Evolutionary conservation across 2,113 vertebrate species (phyloP).

Genomic region (Archocentrus centrarchus): DNA sequence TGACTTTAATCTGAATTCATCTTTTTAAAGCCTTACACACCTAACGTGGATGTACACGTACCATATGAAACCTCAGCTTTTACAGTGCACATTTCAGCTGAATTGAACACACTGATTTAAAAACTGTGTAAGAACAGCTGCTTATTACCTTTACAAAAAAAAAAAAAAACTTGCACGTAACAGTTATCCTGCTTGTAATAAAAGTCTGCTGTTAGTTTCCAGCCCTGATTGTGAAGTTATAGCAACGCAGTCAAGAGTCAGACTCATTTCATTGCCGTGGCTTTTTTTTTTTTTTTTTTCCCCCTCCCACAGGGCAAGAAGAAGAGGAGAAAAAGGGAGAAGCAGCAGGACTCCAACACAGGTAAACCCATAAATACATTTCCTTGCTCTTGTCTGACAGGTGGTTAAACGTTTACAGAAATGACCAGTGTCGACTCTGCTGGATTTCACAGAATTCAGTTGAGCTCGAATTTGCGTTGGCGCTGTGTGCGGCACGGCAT

Average conservation of each 20-base stretch:
- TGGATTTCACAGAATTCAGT: constrained; percentile 18
- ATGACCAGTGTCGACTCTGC: not conserved
- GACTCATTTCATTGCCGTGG: constrained; percentile 20
- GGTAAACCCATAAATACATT: constrained; percentile 78
- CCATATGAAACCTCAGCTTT: not conserved
- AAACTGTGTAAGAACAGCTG: not conserved
- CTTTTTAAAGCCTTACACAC: not conserved
- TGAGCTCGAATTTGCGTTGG: constrained; percentile 46
- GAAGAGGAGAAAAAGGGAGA: constrained; percentile 96
- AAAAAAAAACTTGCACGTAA: not conserved
- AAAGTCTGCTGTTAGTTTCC: constrained; percentile 5
- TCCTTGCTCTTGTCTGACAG: not conserved
- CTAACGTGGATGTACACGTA: not conserved
- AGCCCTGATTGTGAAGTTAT: not conserved
- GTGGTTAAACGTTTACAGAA: not conserved
- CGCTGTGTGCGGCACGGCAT: not conserved
- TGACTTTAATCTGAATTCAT: not conserved
- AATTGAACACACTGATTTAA: not conserved
- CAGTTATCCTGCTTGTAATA: not conserved
- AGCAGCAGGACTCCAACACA: constrained; percentile 94
- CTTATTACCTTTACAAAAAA: too few species aligned
- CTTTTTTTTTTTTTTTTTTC: constrained; percentile 20
- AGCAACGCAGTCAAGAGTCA: not conserved
- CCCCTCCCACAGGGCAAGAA: constrained; percentile 90
- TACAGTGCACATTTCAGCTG: not conserved